Percentiles rank a stretch among this genome's conserved stretches.
phyloP scores from a whole-genome alignment of 2,113 vertebrate species.

The Tylochromis polylepis region DNA sequence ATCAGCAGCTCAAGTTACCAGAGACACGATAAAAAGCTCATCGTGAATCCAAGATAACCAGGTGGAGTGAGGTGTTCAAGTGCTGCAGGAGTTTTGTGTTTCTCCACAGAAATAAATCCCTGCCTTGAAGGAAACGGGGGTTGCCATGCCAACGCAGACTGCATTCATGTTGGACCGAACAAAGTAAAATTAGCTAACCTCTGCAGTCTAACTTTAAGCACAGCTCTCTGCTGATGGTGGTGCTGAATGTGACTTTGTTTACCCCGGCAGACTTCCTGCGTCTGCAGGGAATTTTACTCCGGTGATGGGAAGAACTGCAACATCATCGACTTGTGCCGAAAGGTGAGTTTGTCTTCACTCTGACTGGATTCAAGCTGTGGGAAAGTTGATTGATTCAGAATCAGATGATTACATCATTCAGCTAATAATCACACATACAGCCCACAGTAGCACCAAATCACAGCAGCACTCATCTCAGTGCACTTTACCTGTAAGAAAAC shows the following conservation, averaged over 20 bases:
- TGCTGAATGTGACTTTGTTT: neutral
- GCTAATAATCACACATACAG: neutral
- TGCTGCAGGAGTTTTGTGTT: neutral
- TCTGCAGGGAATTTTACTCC: slow-evolving; percentile 75
- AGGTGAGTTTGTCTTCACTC: slow-evolving; percentile 58
- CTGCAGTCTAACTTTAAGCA: neutral
- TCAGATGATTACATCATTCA: neutral
- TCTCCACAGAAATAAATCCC: slow-evolving; percentile 85
- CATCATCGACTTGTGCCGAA: slow-evolving; percentile 75
- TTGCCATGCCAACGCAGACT: slow-evolving; percentile 83
- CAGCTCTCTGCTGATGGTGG: neutral
- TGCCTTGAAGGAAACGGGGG: slow-evolving; percentile 80
- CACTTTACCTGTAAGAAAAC: neutral
- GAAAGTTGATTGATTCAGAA: neutral
- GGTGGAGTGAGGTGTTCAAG: neutral
- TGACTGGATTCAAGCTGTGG: neutral
- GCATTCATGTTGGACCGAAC: slow-evolving; percentile 86
- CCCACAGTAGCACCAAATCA: neutral
- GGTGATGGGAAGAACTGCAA: slow-evolving; percentile 81
- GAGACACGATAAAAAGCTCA: neutral
- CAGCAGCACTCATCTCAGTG: neutral
- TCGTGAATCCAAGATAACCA: neutral
- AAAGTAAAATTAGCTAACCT: slow-evolving; percentile 71
- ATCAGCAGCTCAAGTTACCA: neutral
- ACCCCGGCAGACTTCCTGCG: slow-evolving; percentile 77